phyloP scores from a whole-genome alignment of 2,113 vertebrate genomes.

The Prionailurus bengalensis region DNA sequence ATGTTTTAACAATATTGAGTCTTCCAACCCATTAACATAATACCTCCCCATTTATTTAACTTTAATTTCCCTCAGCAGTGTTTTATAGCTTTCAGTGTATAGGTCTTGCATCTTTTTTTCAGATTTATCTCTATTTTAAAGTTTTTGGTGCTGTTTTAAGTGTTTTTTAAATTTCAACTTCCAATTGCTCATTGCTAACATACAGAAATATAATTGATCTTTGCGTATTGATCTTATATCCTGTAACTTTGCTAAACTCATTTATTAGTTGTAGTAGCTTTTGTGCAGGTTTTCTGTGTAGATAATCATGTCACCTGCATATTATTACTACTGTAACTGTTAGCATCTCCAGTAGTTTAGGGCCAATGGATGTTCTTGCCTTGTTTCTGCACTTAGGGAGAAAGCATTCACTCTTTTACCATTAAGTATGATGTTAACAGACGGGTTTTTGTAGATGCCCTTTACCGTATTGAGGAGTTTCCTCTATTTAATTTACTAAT shows the following conservation, averaged over 20 bases:
- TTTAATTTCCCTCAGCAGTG: conserved; percentile 9
- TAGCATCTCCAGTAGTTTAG: not conserved
- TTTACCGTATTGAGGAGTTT: not conserved
- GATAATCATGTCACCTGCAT: not conserved
- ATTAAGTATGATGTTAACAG: not conserved
- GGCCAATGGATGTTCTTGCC: not conserved
- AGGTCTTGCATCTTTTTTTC: not conserved
- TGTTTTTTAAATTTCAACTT: conserved; percentile 7
- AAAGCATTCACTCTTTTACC: not conserved
- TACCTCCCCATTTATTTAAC: not conserved
- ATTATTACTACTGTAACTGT: not conserved
- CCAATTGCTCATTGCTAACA: not conserved
- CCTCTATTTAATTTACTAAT: not conserved
- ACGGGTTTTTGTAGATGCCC: not conserved
- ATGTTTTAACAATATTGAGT: not conserved
- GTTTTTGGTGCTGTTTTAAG: not conserved
- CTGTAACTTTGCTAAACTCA: not conserved
- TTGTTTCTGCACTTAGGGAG: not conserved
- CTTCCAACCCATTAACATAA: not conserved
- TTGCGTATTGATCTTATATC: not conserved
- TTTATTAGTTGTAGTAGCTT: not conserved
- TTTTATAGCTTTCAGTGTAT: not conserved
- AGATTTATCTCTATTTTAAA: not conserved
- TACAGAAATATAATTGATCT: not conserved
- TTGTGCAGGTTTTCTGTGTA: not conserved